Evolutionary conservation across 2,797 vertebrate genomes (phyloP), one percentile per base, ranked within the genome.

Genomic region (Brotogeris chrysoptera): DNA sequence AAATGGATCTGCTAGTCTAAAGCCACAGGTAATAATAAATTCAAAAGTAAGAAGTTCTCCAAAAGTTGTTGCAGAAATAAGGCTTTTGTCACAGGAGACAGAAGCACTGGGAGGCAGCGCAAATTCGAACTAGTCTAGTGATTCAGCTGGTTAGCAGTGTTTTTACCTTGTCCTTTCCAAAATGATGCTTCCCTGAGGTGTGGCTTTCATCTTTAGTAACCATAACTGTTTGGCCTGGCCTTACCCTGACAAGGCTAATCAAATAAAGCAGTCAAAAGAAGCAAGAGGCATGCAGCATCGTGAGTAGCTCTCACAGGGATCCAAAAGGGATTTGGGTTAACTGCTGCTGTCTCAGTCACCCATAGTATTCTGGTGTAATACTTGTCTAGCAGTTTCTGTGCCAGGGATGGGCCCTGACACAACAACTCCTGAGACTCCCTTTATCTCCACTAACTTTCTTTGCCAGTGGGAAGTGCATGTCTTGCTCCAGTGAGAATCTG

Each of bases 381-480:
- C 17, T 18, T 18, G 16, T 16, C 4, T 20, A 49, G 28, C 59
- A 81, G 59, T 36, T 19, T 27, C 60, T 36, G 34, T 1, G 4
- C 16, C 34, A 5, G 28, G 11, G 11, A 3, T 41, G 36, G 60
- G 11, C 39, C 30, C 60, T 70, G 39, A 21, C n/a, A 18, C 0
- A 0, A 15, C 11, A 27, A 17, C 55, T 90, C 36, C 16, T 14
- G 11, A 1, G 49, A 70, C 7, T 60, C 6, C 6, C 23, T 52
- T 43, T 3, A 2, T 52, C 17, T 41, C 21, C 13, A 34, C 25
- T 19, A 30, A 44, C 36, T 39, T 49, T 15, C 12, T 66, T 63
- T 66, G 59, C 47, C 43, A 1, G 17, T 36, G 47, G 27, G 20
- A 12, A 55, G 36, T 5, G 1, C 8, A 0, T 4, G 21, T 16